Percentiles rank a stretch among this genome's conserved stretches.
Conservation (phyloP, 2,888 invertebrate species). For the Parnassius smintheus region DNA sequence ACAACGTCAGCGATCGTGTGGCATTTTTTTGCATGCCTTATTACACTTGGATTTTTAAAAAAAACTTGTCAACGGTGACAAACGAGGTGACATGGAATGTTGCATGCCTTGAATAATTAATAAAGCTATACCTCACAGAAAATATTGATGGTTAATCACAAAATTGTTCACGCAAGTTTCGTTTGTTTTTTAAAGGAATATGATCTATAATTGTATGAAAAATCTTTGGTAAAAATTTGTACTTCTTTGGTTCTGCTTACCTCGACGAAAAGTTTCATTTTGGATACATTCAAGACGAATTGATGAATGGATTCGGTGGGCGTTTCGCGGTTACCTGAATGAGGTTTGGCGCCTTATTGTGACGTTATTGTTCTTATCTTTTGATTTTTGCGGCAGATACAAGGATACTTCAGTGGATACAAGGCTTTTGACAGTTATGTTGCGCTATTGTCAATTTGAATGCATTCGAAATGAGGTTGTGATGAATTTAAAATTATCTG, state of each 20-base stretch:
- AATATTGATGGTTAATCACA: background rate
- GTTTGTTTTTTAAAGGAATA: constrained; percentile 1
- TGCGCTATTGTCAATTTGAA: constrained; percentile 14
- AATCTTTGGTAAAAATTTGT: background rate
- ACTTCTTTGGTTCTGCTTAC: constrained; percentile 3
- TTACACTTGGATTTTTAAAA: constrained; percentile 44
- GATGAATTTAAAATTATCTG: too few relatives aligned
- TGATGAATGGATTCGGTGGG: constrained; percentile 21
- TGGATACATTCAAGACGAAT: constrained; percentile 9
- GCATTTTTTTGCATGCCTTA: constrained; percentile 43
- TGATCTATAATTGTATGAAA: constrained; percentile 4
- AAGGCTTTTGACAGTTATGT: constrained; percentile 12
- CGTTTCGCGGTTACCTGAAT: constrained; percentile 17
- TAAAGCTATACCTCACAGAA: constrained; percentile 12
- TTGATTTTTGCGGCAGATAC: constrained; percentile 11
- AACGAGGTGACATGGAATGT: constrained; percentile 56
- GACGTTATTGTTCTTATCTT: constrained; percentile 15
- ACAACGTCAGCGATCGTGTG: constrained; percentile 27
- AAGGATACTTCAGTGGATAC: constrained; percentile 6
- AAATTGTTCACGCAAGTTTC: constrained; percentile 4
- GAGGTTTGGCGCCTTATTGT: constrained; percentile 9
- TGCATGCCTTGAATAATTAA: constrained; percentile 20
- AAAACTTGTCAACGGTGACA: constrained; percentile 54
- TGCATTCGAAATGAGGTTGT: constrained; percentile 5
- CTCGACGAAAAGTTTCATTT: constrained; percentile 6